A percentile compares a stretch with the other conserved stretches of the same genome.
Evolutionary conservation across 2,113 vertebrate species (phyloP).

Genomic region (Gracilinanus agilis): DNA sequence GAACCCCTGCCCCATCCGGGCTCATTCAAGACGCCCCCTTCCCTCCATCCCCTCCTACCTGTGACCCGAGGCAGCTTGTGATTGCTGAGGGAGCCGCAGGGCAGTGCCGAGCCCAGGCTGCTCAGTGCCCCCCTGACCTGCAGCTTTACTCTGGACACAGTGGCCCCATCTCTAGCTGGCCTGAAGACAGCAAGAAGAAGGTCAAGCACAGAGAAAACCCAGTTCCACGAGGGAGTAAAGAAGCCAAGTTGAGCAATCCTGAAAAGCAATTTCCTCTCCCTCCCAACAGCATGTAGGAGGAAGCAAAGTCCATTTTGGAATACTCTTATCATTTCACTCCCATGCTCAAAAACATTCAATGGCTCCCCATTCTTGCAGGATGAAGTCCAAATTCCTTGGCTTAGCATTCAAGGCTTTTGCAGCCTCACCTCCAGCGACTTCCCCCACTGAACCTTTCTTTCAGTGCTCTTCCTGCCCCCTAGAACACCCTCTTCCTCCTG

Average conservation of each 20-base stretch:
- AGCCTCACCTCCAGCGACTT: not conserved
- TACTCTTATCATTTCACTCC: not conserved
- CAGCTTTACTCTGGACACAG: constrained; percentile 91
- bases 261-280: not conserved
- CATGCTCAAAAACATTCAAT: not conserved
- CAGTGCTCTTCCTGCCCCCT: not conserved
- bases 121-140: constrained; percentile 91
- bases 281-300: not conserved
- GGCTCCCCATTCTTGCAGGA: not conserved
- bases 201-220: not conserved
- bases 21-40: not conserved
- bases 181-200: constrained; percentile 13
- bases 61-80: constrained; percentile 95
- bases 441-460: not conserved
- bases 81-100: constrained; percentile 89
- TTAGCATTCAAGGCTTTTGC: not conserved
- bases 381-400: not conserved
- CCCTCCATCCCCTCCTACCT: constrained; percentile 81
- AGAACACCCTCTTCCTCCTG: not conserved
- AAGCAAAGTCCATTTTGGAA: not conserved
- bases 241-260: not conserved
- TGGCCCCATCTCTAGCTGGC: constrained; percentile 78
- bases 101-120: constrained; percentile 88
- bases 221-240: not conserved
- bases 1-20: not conserved